These are phyloP conservation scores for Gadopsis marmoratus DNA, from an alignment of 2,797 vertebrate species.

Conservation along the genomic window DNA sequence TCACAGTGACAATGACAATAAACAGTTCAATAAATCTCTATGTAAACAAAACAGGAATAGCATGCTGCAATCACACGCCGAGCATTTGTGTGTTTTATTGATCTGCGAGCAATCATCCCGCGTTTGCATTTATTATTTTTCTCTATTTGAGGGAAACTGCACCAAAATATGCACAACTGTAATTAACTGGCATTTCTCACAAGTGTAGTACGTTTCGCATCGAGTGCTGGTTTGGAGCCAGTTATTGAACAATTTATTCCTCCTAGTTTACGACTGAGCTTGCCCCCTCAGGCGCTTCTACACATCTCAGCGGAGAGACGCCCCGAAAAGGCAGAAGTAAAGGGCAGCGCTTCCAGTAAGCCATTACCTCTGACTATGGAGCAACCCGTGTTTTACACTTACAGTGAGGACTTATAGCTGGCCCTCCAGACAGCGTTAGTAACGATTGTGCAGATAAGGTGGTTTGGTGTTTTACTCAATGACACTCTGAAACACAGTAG, in stretches of 20 bases:
- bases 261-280: conserved; percentile 51
- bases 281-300: conserved; percentile 47
- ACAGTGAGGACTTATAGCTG: conserved; percentile 36
- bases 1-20: conserved; percentile 49
- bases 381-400: conserved; percentile 49
- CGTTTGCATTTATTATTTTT: conserved; percentile 22
- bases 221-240: conserved; percentile 48
- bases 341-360: conserved; percentile 53
- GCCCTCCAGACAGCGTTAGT: conserved; percentile 3
- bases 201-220: conserved; percentile 29
- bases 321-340: conserved; percentile 49
- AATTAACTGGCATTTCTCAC: conserved; percentile 54
- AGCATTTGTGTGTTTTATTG: conserved; percentile 54
- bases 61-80: conserved; percentile 20
- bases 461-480: conserved; percentile 35
- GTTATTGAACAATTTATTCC: conserved; percentile 65
- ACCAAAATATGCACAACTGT: conserved; percentile 31
- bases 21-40: conserved; percentile 51
- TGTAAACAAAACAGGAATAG: conserved; percentile 50
- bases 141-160: conserved; percentile 29
- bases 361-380: conserved; percentile 57
- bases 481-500: conserved; percentile 16
- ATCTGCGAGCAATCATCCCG: conserved; percentile 44
- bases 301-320: conserved; percentile 57
- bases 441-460: conserved; percentile 10